These are phyloP conservation scores for Drosophila lowei DNA, from an alignment of 1,140 invertebrate species.

Conservation along the genomic window DNA sequence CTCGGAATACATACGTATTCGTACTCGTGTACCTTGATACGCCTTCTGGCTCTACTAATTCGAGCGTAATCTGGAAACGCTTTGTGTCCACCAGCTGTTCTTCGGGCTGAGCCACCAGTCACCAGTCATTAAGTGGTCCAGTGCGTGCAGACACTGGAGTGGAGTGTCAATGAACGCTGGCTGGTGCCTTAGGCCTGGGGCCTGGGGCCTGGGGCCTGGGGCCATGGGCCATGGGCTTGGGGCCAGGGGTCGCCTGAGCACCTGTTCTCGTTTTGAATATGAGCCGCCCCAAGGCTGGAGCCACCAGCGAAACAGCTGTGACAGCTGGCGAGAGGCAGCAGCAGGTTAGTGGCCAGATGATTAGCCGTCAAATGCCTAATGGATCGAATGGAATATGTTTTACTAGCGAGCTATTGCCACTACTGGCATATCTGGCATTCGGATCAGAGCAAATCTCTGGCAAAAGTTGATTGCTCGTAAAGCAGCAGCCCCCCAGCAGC, in stretches of 20 bases:
- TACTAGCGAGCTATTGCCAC: no score
- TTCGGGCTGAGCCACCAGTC: neutral
- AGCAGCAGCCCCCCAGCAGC: constrained; percentile 16
- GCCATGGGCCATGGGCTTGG: neutral
- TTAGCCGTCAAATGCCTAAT: constrained; percentile 26
- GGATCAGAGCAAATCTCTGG: constrained; percentile 8
- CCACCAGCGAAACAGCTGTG: constrained; percentile 11
- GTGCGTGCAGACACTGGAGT: constrained; percentile 12
- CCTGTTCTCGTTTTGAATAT: constrained; percentile 45
- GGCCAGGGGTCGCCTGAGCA: constrained; percentile 18
- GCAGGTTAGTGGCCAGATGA: constrained; percentile 38
- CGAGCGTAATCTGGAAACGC: constrained; percentile 49
- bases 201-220: constrained; percentile 2
- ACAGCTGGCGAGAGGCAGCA: constrained; percentile 17
- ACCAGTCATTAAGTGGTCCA: constrained; percentile 35
- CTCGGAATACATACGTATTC: neutral
- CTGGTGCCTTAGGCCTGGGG: neutral
- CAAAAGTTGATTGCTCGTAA: constrained; percentile 31
- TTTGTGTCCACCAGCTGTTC: constrained; percentile 50
- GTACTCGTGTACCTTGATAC: constrained; percentile 44
- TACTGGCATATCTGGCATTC: neutral
- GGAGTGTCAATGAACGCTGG: constrained; percentile 63
- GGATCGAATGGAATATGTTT: constrained; percentile 4
- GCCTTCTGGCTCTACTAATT: constrained; percentile 73
- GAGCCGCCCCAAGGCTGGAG: constrained; percentile 20